These are phyloP conservation scores for Melipona bicolor DNA, from an alignment of 2,888 invertebrate genomes.

Conservation along the genomic window DNA sequence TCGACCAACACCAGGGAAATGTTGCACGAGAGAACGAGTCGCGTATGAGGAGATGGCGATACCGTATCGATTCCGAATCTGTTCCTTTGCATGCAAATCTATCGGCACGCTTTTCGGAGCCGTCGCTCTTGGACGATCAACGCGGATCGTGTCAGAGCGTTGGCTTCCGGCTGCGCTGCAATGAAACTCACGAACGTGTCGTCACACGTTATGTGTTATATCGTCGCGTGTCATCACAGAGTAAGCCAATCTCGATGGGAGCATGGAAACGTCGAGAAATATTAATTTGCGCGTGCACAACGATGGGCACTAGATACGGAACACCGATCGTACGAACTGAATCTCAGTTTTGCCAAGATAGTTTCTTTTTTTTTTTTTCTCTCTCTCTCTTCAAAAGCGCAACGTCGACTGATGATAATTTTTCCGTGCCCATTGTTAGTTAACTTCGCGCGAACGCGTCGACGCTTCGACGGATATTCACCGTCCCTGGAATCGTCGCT, in stretches of 20 bases:
- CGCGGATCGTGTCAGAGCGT: neutral
- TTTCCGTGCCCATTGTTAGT: constrained; percentile 5
- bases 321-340: neutral
- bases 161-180: neutral
- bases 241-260: neutral
- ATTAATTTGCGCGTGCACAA: neutral
- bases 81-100: constrained; percentile 41
- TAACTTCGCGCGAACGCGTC: neutral
- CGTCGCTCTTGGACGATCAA: neutral
- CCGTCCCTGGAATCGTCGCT: constrained; percentile 27
- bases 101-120: neutral
- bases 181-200: neutral
- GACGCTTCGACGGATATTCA: constrained; percentile 18
- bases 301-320: constrained; percentile 12
- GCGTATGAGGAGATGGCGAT: neutral
- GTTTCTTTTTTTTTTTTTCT: neutral
- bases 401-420: neutral
- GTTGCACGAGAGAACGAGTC: neutral
- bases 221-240: constrained; percentile 2
- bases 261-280: neutral
- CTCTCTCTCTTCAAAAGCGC: neutral
- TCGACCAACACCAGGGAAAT: no score
- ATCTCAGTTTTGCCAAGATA: neutral
- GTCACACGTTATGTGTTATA: no score
- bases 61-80: constrained; percentile 6